Evolutionary conservation across 2,113 vertebrate species (phyloP), one percentile per base, ranked within the genome.

Genomic region (Deroptyus accipitrinus): DNA sequence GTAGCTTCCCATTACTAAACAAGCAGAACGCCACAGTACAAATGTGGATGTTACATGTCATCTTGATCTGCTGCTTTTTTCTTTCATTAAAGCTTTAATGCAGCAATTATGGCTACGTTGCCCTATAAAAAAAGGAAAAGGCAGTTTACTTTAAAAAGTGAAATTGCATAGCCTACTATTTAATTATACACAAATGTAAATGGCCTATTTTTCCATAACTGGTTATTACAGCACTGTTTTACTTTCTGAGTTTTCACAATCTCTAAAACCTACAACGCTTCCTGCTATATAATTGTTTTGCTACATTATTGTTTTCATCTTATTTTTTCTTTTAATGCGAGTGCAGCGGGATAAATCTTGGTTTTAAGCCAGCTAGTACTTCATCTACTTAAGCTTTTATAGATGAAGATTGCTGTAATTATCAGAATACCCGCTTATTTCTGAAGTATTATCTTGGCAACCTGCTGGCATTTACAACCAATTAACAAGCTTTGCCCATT

Each of bases 331-430:
- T 98, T 98, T 98, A 98, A 99, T 99, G 99, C 81, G 98, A 98
- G 97, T 99, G 98, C 99, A 98, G 99, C 98, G 48, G 99, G 98
- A 98, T 98, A 98, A 98, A 98, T 99, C 98, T 98, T 98, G 98
- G 98, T 98, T 98, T 98, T 98, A 98, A 98, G 98, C 98, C 98
- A 98, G 97, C 98, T 98, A 96, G 98, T 98, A 98, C 98, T 98
- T 99, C 98, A 98, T 98, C 98, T 98, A 98, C 98, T 98, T 98
- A 99, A 99, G 99, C 98, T 98, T 98, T 98, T 98, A 96, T 99
- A 98, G 98, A 98, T 98, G 99, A 98, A 99, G 99, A 99, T 99
- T 99, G 99, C 99, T 99, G 98, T 99, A 99, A 99, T 99, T 99
- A 99, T 98, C 99, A 99, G 98, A 99, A 98, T 99, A 99, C 99